These are phyloP conservation scores for Chelon auratus DNA, from an alignment of 2,797 vertebrate species.

Conservation along the genomic window DNA sequence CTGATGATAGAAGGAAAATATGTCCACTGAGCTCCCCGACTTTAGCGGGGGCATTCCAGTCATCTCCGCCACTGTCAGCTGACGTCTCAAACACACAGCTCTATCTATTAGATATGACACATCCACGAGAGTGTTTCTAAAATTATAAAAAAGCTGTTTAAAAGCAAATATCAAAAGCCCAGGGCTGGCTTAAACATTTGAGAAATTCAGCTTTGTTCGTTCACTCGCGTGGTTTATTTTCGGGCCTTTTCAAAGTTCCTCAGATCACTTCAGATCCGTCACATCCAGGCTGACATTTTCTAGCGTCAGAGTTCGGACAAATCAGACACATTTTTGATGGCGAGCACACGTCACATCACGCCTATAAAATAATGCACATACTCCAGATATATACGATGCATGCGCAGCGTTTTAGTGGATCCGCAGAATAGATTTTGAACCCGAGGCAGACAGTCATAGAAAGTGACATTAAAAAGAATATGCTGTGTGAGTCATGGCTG, in stretches of 20 bases:
- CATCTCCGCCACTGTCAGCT: constrained; percentile 53
- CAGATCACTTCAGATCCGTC: constrained; percentile 43
- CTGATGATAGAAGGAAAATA: constrained; percentile 81
- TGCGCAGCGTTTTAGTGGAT: constrained; percentile 20
- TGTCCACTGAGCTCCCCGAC: constrained; percentile 66
- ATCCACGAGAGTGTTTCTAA: constrained; percentile 16
- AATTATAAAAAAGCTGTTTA: constrained; percentile 13
- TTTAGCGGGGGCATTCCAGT: constrained; percentile 51
- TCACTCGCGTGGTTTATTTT: constrained; percentile 1
- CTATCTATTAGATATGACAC: constrained; percentile 35
- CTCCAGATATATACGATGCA: constrained; percentile 4
- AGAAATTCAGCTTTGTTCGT: constrained; percentile 24
- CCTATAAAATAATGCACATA: constrained; percentile 9
- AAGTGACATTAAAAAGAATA: constrained; percentile 5
- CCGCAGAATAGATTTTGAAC: constrained; percentile 31
- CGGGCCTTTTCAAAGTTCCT: constrained; percentile 30
- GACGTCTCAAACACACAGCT: constrained; percentile 40
- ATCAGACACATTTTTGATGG: constrained; percentile 42
- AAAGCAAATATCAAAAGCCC: constrained; percentile 27
- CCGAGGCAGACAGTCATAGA: constrained; percentile 24
- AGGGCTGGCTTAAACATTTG: constrained; percentile 21
- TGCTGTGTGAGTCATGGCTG: not conserved
- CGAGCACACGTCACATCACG: constrained; percentile 9
- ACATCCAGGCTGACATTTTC: constrained; percentile 31
- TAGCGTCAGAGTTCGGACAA: constrained; percentile 39